phyloP scores from a whole-genome alignment of 2,113 vertebrate genomes.

The Cheirogaleus medius region DNA sequence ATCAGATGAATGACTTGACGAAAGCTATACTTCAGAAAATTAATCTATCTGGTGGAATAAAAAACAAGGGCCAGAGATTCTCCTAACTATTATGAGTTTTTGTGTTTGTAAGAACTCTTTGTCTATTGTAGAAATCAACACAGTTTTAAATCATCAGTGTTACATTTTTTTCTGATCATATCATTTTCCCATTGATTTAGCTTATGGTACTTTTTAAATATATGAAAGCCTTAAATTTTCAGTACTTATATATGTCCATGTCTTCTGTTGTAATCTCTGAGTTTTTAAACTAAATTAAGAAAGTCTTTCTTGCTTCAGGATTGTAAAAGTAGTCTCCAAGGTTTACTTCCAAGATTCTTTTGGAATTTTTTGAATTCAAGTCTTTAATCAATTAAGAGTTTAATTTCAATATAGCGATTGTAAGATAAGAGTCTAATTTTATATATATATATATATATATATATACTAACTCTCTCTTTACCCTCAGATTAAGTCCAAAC shows the following conservation, averaged over 20 bases:
- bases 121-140: not conserved
- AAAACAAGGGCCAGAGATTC: not conserved
- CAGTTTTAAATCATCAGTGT: not conserved
- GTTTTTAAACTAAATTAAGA: not conserved
- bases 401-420: not conserved
- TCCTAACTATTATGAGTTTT: not conserved
- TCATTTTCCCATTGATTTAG: not conserved
- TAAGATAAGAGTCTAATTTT: not conserved
- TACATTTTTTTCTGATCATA: not conserved
- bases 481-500: not conserved
- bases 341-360: not conserved
- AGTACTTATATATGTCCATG: not conserved
- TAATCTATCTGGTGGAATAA: not conserved
- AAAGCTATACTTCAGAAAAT: not conserved
- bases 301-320: not conserved
- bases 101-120: not conserved
- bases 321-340: not conserved
- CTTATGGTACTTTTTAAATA: not conserved
- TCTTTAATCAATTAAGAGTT: not conserved
- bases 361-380: not conserved
- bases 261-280: not conserved
- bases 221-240: not conserved
- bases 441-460: no score
- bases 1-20: no score
- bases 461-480: not conserved